These are phyloP conservation scores for Trichonephila clavipes DNA, from an alignment of 1,140 invertebrate species.

Conservation along the genomic window DNA sequence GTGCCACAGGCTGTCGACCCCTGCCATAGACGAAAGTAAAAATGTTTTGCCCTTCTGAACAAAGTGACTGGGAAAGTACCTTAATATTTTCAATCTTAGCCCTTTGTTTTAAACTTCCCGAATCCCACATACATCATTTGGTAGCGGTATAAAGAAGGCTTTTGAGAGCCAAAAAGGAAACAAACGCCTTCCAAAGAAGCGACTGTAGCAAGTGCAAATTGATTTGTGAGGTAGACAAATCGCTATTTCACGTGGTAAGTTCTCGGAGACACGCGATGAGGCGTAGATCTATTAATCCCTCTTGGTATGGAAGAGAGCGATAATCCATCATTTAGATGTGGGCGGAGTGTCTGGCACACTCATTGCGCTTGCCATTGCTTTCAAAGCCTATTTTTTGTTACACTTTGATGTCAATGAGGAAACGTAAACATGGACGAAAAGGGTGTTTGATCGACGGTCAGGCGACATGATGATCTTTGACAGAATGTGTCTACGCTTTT, in stretches of 20 bases:
- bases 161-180: background rate
- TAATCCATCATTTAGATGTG: slow-evolving; percentile 65
- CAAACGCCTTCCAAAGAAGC: background rate
- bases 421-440: background rate
- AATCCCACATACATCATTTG: background rate
- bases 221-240: slow-evolving; percentile 63
- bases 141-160: background rate
- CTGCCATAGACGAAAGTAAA: background rate
- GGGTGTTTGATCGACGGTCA: background rate
- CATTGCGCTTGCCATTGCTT: background rate
- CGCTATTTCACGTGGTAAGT: slow-evolving; percentile 51
- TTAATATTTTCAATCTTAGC: background rate
- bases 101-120: background rate
- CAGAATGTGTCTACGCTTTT: background rate
- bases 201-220: slow-evolving; percentile 49
- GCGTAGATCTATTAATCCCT: slow-evolving; percentile 57
- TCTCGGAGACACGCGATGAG: slow-evolving; percentile 41
- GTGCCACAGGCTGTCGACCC: too few relatives aligned
- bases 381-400: background rate
- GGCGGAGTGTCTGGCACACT: slow-evolving; percentile 27
- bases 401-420: background rate
- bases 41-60: background rate
- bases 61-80: background rate
- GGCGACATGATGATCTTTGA: background rate
- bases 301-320: slow-evolving; percentile 23